Base-by-base conservation (phyloP, 2,797 vertebrate genomes). In the Enteromius trimaculatus region DNA sequence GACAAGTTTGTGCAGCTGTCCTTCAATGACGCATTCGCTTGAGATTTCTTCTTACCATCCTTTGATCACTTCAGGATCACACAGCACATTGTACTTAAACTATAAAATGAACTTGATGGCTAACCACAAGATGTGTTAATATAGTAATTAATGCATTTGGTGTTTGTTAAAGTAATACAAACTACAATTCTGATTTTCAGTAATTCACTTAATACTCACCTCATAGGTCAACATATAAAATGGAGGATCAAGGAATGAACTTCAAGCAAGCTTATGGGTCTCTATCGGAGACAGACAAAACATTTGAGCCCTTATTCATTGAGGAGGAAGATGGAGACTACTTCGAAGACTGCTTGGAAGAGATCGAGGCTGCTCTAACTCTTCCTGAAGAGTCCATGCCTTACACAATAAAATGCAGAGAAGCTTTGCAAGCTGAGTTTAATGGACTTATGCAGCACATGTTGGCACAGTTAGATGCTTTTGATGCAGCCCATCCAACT, bases 301-400 rank as follows among this genome's bases (percentile, higher is more conserved):
- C 82, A 39, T 88, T 87, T 1, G 79, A 88, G 23, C 85, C 90
- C 23, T 93, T 94, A 72, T 90, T 93, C 81, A 94, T 94, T 84
- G 86, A 85, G 70, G 94, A 93, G 80, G 92, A 93, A 17, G 82
- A 86, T 3, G 88, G 37, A 4, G 88, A 91, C 23, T 69, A 82
- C 70, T 87, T 86, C 39, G 88, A 88, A 84, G 84, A 58, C 60
- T 64, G 66, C 6, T 64, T 84, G 77, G 92, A 89, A 42, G 90
- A 90, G 78, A 86, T 84, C 2, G 60, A 65, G 39, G 81, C 84
- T 53, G 72, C 72, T 13, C 49, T 87, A 75, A 58, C 77, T 44
- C 86, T 86, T 65, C 42, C 90, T 8, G 86, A 79, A 66, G 72
- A 86, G 62, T 71, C 86, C 31, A 37, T 76, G 49, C 21, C 31